A percentile compares a stretch with the other conserved stretches of the same genome.
These are phyloP conservation scores for Rousettus leschenaultii DNA, from an alignment of 2,113 vertebrate species.

Conservation along the genomic window DNA sequence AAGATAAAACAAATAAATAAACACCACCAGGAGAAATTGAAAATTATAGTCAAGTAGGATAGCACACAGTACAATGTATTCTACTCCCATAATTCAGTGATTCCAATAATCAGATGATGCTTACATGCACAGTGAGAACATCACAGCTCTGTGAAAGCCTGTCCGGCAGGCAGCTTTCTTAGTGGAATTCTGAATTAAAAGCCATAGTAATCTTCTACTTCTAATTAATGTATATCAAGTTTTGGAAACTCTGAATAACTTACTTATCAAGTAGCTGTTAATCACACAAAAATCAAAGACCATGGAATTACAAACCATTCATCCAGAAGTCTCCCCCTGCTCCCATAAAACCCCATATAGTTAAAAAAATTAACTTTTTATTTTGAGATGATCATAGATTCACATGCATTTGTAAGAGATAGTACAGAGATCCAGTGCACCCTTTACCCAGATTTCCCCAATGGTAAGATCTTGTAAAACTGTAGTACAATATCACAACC, in stretches of 20 bases:
- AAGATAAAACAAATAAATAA: background rate
- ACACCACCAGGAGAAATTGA: background rate
- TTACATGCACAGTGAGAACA: background rate
- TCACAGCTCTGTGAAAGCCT: background rate
- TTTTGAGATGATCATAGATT: background rate
- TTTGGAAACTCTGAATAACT: background rate
- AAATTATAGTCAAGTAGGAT: background rate
- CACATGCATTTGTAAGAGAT: background rate
- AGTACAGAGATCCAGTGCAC: background rate
- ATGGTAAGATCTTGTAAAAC: background rate
- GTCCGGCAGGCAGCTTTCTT: background rate
- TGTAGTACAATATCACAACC: background rate
- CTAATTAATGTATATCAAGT: conserved; percentile 15
- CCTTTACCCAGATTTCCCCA: background rate
- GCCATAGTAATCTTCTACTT: conserved; percentile 8
- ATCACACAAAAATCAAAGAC: background rate
- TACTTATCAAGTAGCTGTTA: background rate
- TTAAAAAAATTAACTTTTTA: background rate
- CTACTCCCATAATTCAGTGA: background rate
- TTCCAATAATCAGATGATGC: background rate
- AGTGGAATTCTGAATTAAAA: conserved; percentile 7
- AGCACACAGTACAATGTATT: background rate
- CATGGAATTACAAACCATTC: background rate
- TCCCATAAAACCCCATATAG: background rate
- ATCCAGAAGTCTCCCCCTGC: background rate